Evolutionary conservation across 2,797 vertebrate species (phyloP), one percentile per base, ranked within the genome.

Genomic region (Sebastes goodei): DNA sequence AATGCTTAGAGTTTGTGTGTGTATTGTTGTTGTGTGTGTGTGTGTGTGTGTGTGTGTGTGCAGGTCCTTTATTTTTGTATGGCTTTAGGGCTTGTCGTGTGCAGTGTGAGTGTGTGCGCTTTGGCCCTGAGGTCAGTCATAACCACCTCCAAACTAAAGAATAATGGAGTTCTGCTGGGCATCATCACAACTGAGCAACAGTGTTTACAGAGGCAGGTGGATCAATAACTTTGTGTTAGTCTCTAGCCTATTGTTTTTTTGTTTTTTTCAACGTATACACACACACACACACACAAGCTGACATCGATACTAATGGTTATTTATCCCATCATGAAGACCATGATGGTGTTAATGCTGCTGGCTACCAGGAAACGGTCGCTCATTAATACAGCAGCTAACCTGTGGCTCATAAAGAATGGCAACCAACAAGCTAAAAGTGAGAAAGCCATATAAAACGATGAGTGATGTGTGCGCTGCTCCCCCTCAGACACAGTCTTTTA

Each of bases 161-260:
- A 76, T 87, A 86, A 81, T 91, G 23, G 68, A 52, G 33, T 71
- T 87, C 77, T 71, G 74, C 66, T 38, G 64, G 79, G 62, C 80
- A 76, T 7, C 49, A 71, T 83, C 80, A 77, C 83, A 88, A 52
- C 38, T 60, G 59, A 79, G 65, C 59, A 85, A 32, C 68, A 63
- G 81, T 86, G 74, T 82, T 86, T 83, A 75, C 62, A 63, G 38
- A 84, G 55, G 57, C 70, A 33, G 20, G 14, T 27, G 23, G 49
- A 89, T 92, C 87, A 78, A 86, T 90, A 81, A 32, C 21, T 65
- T 77, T 71, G 35, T 72, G 67, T 86, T 73, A 49, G 59, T 86
- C 79, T 81, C 32, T 10, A 61, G 46, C 32, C 56, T 57, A 4
- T 62, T 74, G 62, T 21, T 60, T 65, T 38, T 66, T 60, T 38